A percentile compares a stretch with the other conserved stretches of the same genome.
Evolutionary conservation across 1,140 invertebrate genomes (phyloP).

Genomic region (Uloborus diversus): DNA sequence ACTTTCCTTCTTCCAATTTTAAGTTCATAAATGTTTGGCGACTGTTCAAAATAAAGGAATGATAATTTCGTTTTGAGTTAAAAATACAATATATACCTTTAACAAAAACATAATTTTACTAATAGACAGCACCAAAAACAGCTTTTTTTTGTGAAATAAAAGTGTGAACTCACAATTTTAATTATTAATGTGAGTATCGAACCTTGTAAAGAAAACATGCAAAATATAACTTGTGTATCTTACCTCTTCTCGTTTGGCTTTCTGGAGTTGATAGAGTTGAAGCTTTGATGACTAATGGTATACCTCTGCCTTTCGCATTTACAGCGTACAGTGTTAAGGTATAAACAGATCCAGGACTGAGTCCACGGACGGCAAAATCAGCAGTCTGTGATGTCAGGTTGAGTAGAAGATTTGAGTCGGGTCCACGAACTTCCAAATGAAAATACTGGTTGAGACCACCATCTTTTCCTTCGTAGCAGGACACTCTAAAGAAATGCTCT

Average conservation of each 20-base stretch:
- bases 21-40: too few relatives aligned
- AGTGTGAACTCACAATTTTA: too few relatives aligned
- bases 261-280: constrained; percentile 55
- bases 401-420: constrained; percentile 18
- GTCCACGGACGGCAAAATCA: constrained; percentile 52
- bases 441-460: constrained; percentile 59
- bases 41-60: too few relatives aligned
- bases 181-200: too few relatives aligned
- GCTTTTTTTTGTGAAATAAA: too few relatives aligned
- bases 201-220: too few relatives aligned
- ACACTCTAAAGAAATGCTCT: constrained; percentile 57
- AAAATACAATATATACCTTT: too few relatives aligned
- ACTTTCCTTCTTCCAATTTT: too few relatives aligned
- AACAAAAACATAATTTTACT: too few relatives aligned
- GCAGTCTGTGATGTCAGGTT: constrained; percentile 43
- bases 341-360: constrained; percentile 52
- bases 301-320: constrained; percentile 76
- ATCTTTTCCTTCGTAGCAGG: constrained; percentile 58
- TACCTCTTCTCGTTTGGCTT: constrained; percentile 56
- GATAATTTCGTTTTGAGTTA: too few relatives aligned
- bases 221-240: too few relatives aligned
- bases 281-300: constrained; percentile 63
- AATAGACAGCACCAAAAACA: too few relatives aligned
- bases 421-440: constrained; percentile 55
- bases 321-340: constrained; percentile 74